Percentiles rank a stretch among this genome's conserved stretches.
Evolutionary conservation across 1,140 invertebrate genomes (phyloP).

Genomic region (Philopotamus ludificatus): DNA sequence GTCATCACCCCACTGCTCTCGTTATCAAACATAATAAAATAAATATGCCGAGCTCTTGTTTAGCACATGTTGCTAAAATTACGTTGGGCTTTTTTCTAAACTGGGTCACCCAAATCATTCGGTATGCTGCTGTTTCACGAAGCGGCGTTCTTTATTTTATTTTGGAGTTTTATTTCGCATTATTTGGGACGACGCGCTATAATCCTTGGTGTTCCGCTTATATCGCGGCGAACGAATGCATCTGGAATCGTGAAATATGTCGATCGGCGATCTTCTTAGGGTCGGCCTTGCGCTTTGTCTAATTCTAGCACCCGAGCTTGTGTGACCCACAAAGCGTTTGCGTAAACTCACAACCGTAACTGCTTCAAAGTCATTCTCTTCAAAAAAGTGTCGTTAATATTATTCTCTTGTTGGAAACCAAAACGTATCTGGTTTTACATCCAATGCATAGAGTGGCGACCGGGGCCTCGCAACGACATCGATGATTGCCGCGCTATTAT

Average conservation of each 20-base stretch:
- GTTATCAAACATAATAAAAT: conserved; percentile 11
- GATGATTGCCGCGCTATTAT: background rate
- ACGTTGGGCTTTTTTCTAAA: conserved; percentile 9
- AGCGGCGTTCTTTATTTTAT: background rate
- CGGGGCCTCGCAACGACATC: background rate
- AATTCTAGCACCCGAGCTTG: conserved; percentile 27
- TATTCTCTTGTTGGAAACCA: background rate
- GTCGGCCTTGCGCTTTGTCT: conserved; percentile 37
- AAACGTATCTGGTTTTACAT: too few relatives aligned
- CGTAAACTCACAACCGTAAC: conserved; percentile 39
- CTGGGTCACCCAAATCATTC: conserved; percentile 21
- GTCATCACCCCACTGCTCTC: background rate
- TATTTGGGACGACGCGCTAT: background rate
- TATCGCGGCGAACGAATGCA: background rate
- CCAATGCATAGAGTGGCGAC: too few relatives aligned
- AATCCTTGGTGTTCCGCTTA: background rate
- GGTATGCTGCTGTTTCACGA: background rate
- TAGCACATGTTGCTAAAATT: conserved; percentile 7
- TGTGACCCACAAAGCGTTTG: conserved; percentile 41
- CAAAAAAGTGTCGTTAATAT: background rate
- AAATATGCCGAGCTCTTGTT: conserved; percentile 3
- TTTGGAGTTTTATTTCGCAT: background rate
- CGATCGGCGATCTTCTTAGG: conserved; percentile 25
- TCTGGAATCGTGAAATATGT: conserved; percentile 16
- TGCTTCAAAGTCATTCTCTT: conserved; percentile 27